phyloP scores from a whole-genome alignment of 2,113 vertebrate genomes.

The Gorsachius goisagi region DNA sequence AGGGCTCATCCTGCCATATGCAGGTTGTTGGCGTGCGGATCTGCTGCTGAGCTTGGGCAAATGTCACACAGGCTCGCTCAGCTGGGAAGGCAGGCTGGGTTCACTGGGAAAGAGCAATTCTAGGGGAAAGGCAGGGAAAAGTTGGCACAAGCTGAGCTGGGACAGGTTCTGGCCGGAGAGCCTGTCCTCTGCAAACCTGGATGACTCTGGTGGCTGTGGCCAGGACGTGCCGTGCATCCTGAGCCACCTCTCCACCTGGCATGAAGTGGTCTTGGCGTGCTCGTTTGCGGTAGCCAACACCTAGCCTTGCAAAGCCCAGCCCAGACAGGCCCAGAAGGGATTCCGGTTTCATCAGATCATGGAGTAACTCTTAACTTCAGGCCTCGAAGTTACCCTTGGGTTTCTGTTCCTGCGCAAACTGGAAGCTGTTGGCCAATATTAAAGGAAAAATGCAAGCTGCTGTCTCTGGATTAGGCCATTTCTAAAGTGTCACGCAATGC shows the following conservation, averaged over 20 bases:
- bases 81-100: background rate
- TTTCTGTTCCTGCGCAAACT: too few species aligned
- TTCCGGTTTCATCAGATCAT: background rate
- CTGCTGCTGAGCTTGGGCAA: background rate
- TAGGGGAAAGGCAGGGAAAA: background rate
- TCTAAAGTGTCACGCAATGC: background rate
- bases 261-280: background rate
- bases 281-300: background rate
- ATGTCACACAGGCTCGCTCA: background rate
- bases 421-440: too few species aligned
- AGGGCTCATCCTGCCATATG: background rate
- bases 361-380: background rate
- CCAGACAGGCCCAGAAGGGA: background rate
- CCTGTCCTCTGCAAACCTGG: background rate
- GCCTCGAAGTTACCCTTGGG: background rate
- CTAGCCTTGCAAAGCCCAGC: background rate
- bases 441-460: background rate
- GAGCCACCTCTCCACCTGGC: background rate
- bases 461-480: background rate
- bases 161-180: background rate
- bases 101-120: background rate
- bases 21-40: background rate
- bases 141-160: background rate
- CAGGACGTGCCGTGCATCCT: fast-evolving
- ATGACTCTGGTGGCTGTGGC: background rate